These are phyloP conservation scores for Panorpa germanica DNA, from an alignment of 2,888 invertebrate species.

Conservation along the genomic window DNA sequence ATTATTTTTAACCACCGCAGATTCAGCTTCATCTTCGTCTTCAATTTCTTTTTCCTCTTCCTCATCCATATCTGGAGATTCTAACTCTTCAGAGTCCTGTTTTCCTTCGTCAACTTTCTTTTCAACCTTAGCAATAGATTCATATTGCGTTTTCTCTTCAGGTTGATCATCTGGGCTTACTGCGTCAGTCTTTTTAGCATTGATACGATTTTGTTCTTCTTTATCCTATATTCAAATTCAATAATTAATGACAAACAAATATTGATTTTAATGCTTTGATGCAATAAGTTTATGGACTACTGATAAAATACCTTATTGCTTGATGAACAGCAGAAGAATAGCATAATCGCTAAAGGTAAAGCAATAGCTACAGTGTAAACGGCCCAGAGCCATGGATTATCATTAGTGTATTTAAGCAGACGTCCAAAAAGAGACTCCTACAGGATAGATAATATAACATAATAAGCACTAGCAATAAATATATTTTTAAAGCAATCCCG, in stretches of 20 bases:
- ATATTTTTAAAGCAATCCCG: no score
- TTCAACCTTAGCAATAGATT: slow-evolving; percentile 22
- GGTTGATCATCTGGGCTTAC: slow-evolving; percentile 37
- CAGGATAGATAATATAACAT: slow-evolving; percentile 15
- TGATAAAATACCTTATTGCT: slow-evolving; percentile 26
- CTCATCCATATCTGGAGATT: no score
- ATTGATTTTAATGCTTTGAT: slow-evolving; percentile 1
- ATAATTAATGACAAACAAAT: slow-evolving; percentile 4
- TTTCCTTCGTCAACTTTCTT: slow-evolving; percentile 18
- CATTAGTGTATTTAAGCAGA: slow-evolving; percentile 54
- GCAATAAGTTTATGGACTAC: not conserved
- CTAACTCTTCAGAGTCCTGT: no score
- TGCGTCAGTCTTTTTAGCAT: slow-evolving; percentile 56
- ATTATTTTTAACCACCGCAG: no score
- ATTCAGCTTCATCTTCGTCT: slow-evolving; percentile 18
- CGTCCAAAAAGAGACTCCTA: slow-evolving; percentile 68
- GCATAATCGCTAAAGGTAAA: slow-evolving; percentile 56
- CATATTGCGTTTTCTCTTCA: slow-evolving; percentile 24
- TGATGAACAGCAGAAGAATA: slow-evolving; percentile 63
- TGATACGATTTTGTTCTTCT: slow-evolving; percentile 27
- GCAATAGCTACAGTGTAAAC: slow-evolving; percentile 63
- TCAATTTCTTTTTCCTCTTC: slow-evolving; percentile 20
- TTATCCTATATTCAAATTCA: slow-evolving; percentile 15
- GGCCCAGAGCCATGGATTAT: slow-evolving; percentile 83
- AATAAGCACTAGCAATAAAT: no score